Evolutionary conservation across 2,888 invertebrate genomes (phyloP), one percentile per base, ranked within the genome.

Genomic region (Brachycybe producta): DNA sequence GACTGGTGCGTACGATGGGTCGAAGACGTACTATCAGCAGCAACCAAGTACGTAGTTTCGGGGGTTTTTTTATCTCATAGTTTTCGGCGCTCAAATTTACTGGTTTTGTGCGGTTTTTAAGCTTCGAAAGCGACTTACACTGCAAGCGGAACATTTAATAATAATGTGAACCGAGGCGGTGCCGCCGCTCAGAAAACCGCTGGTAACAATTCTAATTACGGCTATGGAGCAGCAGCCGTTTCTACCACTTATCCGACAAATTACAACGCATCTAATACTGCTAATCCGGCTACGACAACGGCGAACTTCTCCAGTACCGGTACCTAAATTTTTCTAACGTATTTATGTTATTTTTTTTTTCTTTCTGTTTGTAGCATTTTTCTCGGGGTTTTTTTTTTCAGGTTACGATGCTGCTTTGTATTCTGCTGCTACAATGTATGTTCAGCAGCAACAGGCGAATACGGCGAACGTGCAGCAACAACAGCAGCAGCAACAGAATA

Each of bases 401-500:
- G 88, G 87, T 65, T 92, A 91, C 73, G 90, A 92, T 75, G 84
- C 90, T 59, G 92, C 92, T 60, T 77, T 94, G 59, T 94, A 92
- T 73, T 90, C 86, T 70, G 92, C 91, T 58, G 91, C 91, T 57
- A 86, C 87, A 55, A 84, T 86, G 80, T 94, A 88, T 71, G 88
- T 91, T 62, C 87, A 88, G 61, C 87, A 86, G 65, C 82, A 82
- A 67, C 54, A 54, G 23, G 52, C 53, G 24, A 52, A 49, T 27
- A 55, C 53, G 51, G 44, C 42, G 55, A 36, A 46, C 58, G 19
- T 57, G 56, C n/a, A n/a, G n/a, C n/a, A n/a, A n/a, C n/a, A n/a
- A n/a, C n/a, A n/a, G n/a, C n/a, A n/a, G n/a, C 2, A 51, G 19
- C n/a, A n/a, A n/a, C n/a, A n/a, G n/a, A n/a, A n/a, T n/a, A 49